These are phyloP conservation scores for Chalcis sispes DNA, from an alignment of 2,888 invertebrate species.

Conservation along the genomic window DNA sequence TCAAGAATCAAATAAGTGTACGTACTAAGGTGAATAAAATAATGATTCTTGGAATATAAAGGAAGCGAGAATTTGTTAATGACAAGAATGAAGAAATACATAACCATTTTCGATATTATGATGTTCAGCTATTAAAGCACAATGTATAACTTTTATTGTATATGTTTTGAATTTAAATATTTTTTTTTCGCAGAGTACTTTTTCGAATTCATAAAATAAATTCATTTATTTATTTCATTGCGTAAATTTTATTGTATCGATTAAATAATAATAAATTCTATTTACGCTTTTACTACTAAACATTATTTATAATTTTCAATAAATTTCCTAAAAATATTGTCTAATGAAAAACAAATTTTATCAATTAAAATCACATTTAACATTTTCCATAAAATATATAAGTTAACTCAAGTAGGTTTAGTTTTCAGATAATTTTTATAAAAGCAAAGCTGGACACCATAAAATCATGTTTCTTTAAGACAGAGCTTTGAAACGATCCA, in stretches of 20 bases:
- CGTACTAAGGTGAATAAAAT: slow-evolving; percentile 8
- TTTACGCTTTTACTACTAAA: slow-evolving; percentile 29
- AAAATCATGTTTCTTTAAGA: slow-evolving; percentile 18
- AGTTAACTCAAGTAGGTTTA: slow-evolving; percentile 23
- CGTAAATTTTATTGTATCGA: slow-evolving; percentile 38
- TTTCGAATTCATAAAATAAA: slow-evolving; percentile 20
- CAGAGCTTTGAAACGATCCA: slow-evolving; percentile 31
- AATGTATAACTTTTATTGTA: slow-evolving; percentile 24
- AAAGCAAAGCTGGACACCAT: slow-evolving; percentile 37
- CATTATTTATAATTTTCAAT: slow-evolving; percentile 30
- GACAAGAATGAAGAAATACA: slow-evolving; percentile 18
- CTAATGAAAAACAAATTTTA: background rate
- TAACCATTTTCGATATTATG: slow-evolving; percentile 49
- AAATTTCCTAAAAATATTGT: slow-evolving; percentile 7
- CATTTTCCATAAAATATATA: slow-evolving; percentile 35
- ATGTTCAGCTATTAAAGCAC: slow-evolving; percentile 48
- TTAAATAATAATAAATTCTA: slow-evolving; percentile 49
- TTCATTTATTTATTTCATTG: slow-evolving; percentile 7
- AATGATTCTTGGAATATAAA: slow-evolving; percentile 31
- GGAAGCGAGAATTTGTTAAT: slow-evolving; percentile 28
- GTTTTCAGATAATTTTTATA: slow-evolving; percentile 13
- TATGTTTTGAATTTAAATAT: slow-evolving; percentile 21
- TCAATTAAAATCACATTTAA: slow-evolving; percentile 10
- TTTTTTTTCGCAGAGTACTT: background rate
- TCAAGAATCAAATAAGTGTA: slow-evolving; percentile 41